Evolutionary conservation across 2,888 invertebrate genomes (phyloP).

Genomic region (Diarsia brunnea): DNA sequence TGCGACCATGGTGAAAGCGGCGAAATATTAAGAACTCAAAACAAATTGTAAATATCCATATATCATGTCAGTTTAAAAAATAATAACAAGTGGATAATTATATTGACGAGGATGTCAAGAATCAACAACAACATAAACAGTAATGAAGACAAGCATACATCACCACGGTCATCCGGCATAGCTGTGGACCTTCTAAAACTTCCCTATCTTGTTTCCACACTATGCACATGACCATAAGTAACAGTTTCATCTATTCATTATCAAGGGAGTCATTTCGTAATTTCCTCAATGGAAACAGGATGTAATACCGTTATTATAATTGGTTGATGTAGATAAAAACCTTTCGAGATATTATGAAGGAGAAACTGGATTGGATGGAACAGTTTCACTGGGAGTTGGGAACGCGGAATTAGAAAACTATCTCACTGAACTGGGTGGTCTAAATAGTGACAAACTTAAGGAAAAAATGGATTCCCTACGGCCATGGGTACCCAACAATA

Average conservation of each 20-base stretch:
- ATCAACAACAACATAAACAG: background rate
- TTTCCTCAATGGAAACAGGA: conserved; percentile 58
- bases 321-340: conserved; percentile 43
- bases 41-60: too few species aligned
- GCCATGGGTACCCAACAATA: too few species aligned
- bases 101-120: too few species aligned
- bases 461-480: too few species aligned
- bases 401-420: background rate
- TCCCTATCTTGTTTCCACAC: background rate
- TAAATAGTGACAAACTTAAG: too few species aligned
- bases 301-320: conserved; percentile 50
- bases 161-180: background rate
- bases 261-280: conserved; percentile 55
- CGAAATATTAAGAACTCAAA: too few species aligned
- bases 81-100: too few species aligned
- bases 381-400: background rate
- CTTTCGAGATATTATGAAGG: conserved; percentile 22
- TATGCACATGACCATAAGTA: conserved; percentile 40
- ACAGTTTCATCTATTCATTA: conserved; percentile 48
- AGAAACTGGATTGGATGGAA: conserved; percentile 33
- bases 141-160: background rate
- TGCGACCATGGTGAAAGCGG: too few species aligned
- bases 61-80: too few species aligned
- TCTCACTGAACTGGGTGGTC: too few species aligned
- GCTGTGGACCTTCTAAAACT: conserved; percentile 18